Conservation (phyloP, 2,113 vertebrate species). For the Melanostigma gelatinosum region DNA sequence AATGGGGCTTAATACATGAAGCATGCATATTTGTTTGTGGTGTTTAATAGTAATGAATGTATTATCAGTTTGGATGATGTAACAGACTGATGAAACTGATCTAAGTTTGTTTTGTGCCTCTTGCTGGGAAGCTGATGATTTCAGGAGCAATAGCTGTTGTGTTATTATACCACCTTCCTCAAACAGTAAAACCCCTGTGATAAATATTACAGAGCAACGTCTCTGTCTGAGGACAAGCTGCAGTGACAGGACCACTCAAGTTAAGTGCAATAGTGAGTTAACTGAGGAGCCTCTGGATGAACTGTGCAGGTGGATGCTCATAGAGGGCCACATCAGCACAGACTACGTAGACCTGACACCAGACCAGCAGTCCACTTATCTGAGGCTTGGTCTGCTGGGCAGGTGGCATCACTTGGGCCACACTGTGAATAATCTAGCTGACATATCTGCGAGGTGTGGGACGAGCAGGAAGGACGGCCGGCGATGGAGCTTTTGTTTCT, state of each 20-base stretch:
- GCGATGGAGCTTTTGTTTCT: background rate
- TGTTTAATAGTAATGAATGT: background rate
- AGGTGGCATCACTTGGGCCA: slow-evolving; percentile 30
- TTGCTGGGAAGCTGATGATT: slow-evolving; percentile 6
- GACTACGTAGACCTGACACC: slow-evolving; percentile 40
- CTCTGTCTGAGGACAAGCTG: slow-evolving; percentile 38
- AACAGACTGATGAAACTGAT: background rate
- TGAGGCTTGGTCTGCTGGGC: slow-evolving; percentile 17
- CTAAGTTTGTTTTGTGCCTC: background rate
- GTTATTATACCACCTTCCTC: slow-evolving; percentile 19
- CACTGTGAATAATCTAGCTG: slow-evolving; percentile 65
- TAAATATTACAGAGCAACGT: slow-evolving; percentile 63
- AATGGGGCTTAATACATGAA: background rate
- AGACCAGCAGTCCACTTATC: slow-evolving; percentile 3
- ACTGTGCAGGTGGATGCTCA: slow-evolving; percentile 56
- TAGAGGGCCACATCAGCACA: slow-evolving; percentile 45
- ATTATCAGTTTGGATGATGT: background rate
- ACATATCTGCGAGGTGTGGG: slow-evolving; percentile 45
- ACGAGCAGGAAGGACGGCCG: slow-evolving; percentile 3
- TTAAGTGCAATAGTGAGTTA: slow-evolving; percentile 63
- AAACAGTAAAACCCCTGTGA: slow-evolving; percentile 34
- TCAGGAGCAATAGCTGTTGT: slow-evolving; percentile 17
- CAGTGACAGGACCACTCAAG: slow-evolving; percentile 65
- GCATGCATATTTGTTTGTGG: background rate
- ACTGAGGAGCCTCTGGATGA: slow-evolving; percentile 51